A percentile compares a stretch with the other conserved stretches of the same genome.
Evolutionary conservation across 2,888 invertebrate species (phyloP).

Genomic region (Chymomyza caudatula): DNA sequence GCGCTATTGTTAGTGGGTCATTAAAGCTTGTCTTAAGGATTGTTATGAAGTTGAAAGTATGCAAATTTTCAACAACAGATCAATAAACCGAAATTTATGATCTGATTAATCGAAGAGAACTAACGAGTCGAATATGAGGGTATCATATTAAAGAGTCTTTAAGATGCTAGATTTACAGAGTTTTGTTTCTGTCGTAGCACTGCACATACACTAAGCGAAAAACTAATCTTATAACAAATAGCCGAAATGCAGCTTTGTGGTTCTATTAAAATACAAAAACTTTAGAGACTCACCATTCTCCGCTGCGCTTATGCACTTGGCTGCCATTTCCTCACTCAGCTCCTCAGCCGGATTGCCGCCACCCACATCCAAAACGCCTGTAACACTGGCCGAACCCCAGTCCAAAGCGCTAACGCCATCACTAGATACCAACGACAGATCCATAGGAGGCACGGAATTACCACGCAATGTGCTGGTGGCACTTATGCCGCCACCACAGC

Average conservation of each 20-base stretch:
- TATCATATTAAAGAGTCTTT: not conserved
- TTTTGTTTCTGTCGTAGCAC: not conserved
- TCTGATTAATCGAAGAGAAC: not conserved
- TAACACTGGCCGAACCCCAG: constrained; percentile 55
- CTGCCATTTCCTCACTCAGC: constrained; percentile 71
- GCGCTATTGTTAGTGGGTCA: constrained; percentile 38
- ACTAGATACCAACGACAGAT: constrained; percentile 60
- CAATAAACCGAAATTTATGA: not conserved
- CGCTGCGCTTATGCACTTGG: constrained; percentile 73
- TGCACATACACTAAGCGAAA: constrained; percentile 3
- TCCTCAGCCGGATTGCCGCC: constrained; percentile 68
- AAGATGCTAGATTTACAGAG: not conserved
- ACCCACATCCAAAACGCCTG: constrained; percentile 49
- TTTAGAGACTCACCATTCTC: constrained; percentile 70
- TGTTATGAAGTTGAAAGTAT: constrained; percentile 60
- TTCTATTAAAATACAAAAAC: not conserved
- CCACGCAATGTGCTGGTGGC: constrained; percentile 53
- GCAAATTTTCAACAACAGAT: not conserved
- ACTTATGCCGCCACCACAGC: constrained; percentile 36
- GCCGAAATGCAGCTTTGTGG: not conserved
- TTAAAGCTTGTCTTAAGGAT: constrained; percentile 61
- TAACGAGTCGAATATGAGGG: too few species aligned
- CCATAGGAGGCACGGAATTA: constrained; percentile 67
- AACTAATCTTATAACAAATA: not conserved
- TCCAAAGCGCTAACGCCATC: constrained; percentile 59